Percentiles rank a stretch among this genome's conserved stretches.
Conservation (phyloP, 1,140 invertebrate genomes). For the Parapsyche elsis region DNA sequence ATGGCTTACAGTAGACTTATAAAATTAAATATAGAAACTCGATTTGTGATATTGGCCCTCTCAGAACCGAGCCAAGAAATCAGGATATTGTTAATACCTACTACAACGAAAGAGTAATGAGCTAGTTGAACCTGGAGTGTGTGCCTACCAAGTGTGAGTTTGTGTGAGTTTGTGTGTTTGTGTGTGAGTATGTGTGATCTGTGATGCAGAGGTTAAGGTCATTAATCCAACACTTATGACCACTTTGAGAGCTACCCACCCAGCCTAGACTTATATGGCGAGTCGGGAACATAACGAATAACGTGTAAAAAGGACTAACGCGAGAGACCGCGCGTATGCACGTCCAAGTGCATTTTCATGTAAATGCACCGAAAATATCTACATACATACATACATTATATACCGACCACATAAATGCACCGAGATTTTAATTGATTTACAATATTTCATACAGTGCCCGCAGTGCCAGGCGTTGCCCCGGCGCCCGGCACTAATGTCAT, state of each 20-base stretch:
- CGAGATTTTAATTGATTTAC: too few relatives aligned
- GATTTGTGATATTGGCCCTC: too few relatives aligned
- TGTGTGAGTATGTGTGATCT: background rate
- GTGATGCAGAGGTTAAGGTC: conserved; percentile 32
- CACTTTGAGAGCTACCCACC: conserved; percentile 19
- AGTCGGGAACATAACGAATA: conserved; percentile 23
- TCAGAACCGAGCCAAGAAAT: too few relatives aligned
- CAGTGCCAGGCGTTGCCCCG: too few relatives aligned
- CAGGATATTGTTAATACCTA: too few relatives aligned
- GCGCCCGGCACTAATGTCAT: too few relatives aligned
- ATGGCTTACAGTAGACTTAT: too few relatives aligned
- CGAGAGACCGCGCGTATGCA: background rate
- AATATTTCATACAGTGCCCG: too few relatives aligned
- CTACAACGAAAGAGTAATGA: too few relatives aligned
- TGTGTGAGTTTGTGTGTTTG: background rate
- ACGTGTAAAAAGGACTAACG: background rate
- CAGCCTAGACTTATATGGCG: conserved; percentile 28
- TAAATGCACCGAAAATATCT: background rate
- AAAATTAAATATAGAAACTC: too few relatives aligned
- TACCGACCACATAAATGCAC: too few relatives aligned
- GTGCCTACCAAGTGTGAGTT: background rate
- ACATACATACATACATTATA: background rate
- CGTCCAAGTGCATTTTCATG: conserved; percentile 6
- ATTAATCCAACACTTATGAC: conserved; percentile 32
- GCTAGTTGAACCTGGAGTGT: background rate